Conservation (phyloP, 2,888 invertebrate genomes). For the Serrognathus titanus region DNA sequence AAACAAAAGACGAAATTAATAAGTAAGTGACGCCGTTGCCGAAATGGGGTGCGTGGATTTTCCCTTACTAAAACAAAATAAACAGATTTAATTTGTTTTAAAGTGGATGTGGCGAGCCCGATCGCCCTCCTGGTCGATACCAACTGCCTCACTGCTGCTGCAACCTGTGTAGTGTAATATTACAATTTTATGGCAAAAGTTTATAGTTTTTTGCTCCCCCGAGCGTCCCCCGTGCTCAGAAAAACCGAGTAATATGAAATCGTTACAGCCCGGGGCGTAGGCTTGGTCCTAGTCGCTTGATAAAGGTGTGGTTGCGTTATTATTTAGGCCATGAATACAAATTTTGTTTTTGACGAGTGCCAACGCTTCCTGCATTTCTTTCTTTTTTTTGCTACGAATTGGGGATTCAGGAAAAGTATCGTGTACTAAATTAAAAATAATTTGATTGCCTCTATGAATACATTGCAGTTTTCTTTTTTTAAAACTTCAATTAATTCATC, state of each 20-base stretch:
- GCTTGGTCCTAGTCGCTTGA: slow-evolving; percentile 18
- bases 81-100: no score
- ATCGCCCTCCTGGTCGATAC: not conserved
- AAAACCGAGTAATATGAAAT: slow-evolving; percentile 33
- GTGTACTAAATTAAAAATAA: no score
- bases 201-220: slow-evolving; percentile 38
- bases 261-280: slow-evolving; percentile 27
- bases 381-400: no score
- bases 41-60: not conserved
- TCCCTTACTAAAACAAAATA: no score
- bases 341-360: no score
- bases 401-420: no score
- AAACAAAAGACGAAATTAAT: no score
- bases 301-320: slow-evolving; percentile 23
- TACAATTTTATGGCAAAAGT: slow-evolving; percentile 42
- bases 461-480: no score
- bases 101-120: no score
- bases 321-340: slow-evolving; percentile 11
- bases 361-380: no score
- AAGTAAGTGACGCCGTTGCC: not conserved
- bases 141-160: not conserved
- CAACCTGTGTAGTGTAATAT: slow-evolving; percentile 31
- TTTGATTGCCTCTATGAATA: no score
- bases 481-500: no score
- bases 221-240: slow-evolving; percentile 20